Percentiles rank a stretch among this genome's conserved stretches.
phyloP scores from a whole-genome alignment of 2,797 vertebrate genomes.

The Arnoldichthys spilopterus region DNA sequence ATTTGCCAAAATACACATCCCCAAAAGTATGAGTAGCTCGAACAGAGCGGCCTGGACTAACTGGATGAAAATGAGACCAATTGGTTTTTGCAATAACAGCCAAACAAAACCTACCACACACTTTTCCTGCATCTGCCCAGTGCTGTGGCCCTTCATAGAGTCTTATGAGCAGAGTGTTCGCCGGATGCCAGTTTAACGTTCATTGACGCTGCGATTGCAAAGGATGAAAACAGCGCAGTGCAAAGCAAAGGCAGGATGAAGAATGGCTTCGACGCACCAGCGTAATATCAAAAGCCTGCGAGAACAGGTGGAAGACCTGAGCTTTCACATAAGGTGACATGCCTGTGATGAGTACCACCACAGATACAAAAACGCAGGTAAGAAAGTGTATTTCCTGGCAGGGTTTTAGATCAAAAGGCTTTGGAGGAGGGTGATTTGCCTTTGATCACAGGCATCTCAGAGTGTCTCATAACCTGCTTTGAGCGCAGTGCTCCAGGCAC shows the following conservation, averaged over 20 bases:
- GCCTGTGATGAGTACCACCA: neutral
- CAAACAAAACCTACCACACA: no score
- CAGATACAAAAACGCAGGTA: neutral
- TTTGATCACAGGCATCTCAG: conserved; percentile 10
- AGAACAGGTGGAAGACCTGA: conserved; percentile 8
- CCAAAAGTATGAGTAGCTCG: no score
- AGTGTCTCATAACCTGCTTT: conserved; percentile 19
- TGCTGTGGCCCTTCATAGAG: no score
- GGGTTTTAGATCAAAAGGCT: conserved; percentile 22
- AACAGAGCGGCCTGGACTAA: no score
- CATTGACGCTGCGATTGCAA: neutral
- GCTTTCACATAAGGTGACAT: neutral
- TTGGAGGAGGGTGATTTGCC: conserved; percentile 9
- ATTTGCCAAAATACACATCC: no score
- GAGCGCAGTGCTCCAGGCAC: conserved; percentile 5
- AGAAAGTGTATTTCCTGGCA: neutral
- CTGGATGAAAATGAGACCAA: no score
- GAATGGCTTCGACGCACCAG: no score
- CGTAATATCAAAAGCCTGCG: neutral
- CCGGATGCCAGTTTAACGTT: neutral
- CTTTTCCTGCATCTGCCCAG: no score
- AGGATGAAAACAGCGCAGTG: neutral
- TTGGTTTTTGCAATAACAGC: no score
- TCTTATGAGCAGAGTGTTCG: no score
- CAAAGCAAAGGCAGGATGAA: neutral